These are phyloP conservation scores for Andrena marginata DNA, from an alignment of 2,888 invertebrate genomes.

Conservation along the genomic window DNA sequence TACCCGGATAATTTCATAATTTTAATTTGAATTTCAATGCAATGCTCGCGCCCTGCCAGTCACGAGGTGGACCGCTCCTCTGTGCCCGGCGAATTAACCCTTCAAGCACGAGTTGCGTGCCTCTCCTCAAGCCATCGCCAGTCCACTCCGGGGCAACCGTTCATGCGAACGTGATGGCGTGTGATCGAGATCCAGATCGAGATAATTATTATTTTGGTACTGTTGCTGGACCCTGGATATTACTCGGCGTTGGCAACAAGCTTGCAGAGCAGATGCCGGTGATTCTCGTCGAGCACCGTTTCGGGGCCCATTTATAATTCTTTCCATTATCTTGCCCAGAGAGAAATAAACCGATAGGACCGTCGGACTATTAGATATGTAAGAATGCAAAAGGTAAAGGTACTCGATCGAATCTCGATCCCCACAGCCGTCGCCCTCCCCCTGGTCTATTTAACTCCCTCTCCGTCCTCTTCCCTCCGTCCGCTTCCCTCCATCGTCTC, in stretches of 20 bases:
- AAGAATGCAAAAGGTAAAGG: neutral
- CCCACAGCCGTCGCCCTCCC: constrained; percentile 33
- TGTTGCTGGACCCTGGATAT: too few relatives aligned
- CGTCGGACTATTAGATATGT: neutral
- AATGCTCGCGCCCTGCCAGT: constrained; percentile 42
- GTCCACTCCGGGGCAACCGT: too few relatives aligned
- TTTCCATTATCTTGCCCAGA: neutral
- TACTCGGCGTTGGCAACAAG: too few relatives aligned
- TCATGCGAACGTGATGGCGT: too few relatives aligned
- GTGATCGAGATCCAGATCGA: too few relatives aligned
- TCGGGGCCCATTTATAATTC: too few relatives aligned
- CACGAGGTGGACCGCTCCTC: constrained; percentile 17
- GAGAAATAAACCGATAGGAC: neutral
- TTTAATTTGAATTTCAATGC: constrained; percentile 83
- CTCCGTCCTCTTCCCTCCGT: constrained; percentile 8
- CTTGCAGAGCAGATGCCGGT: too few relatives aligned
- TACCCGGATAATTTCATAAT: constrained; percentile 81
- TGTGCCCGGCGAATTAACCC: constrained; percentile 24
- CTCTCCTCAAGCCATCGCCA: neutral
- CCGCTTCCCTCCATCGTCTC: constrained; percentile 60
- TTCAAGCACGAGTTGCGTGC: constrained; percentile 6
- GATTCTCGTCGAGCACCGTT: too few relatives aligned
- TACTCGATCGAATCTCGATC: constrained; percentile 28
- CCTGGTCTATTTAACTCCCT: constrained; percentile 29
- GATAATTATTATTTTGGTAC: too few relatives aligned